A percentile compares a stretch with the other conserved stretches of the same genome.
Conservation (phyloP, 2,797 vertebrate species). For the Poecilia gillii region DNA sequence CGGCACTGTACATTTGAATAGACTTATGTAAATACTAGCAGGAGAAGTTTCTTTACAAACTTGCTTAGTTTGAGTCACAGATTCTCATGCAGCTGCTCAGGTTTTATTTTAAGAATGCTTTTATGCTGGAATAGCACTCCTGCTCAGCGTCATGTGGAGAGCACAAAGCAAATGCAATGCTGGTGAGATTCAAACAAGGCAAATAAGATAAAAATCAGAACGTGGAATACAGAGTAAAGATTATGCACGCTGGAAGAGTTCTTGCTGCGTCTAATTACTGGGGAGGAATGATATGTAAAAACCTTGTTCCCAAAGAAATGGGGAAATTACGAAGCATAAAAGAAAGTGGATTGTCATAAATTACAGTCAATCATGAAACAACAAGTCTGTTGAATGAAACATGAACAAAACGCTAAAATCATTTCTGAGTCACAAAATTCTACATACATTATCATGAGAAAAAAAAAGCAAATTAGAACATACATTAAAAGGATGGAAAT, state of each 20-base stretch:
- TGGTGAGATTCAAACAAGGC: conserved; percentile 53
- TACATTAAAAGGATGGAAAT: not conserved
- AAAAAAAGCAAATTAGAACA: conserved; percentile 16
- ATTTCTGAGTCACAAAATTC: not conserved
- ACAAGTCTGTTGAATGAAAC: not conserved
- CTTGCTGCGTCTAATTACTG: conserved; percentile 28
- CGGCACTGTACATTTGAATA: no score
- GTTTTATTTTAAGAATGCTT: conserved; percentile 26
- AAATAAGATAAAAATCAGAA: conserved; percentile 53
- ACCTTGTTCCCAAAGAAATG: not conserved
- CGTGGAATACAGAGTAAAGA: conserved; percentile 23
- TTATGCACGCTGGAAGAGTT: conserved; percentile 18
- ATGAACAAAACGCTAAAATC: no score
- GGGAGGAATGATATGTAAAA: not conserved
- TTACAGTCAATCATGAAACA: not conserved
- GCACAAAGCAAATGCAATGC: conserved; percentile 53
- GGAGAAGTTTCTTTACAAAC: conserved; percentile 1
- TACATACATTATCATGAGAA: not conserved
- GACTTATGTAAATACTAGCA: not conserved
- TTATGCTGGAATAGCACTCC: conserved; percentile 13
- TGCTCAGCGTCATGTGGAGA: conserved; percentile 7
- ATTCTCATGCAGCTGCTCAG: not conserved
- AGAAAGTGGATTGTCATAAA: not conserved
- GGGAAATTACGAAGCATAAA: not conserved
- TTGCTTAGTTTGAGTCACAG: conserved; percentile 10